Base-by-base conservation (phyloP, 2,888 invertebrate species). In the Synergus japonicus region DNA sequence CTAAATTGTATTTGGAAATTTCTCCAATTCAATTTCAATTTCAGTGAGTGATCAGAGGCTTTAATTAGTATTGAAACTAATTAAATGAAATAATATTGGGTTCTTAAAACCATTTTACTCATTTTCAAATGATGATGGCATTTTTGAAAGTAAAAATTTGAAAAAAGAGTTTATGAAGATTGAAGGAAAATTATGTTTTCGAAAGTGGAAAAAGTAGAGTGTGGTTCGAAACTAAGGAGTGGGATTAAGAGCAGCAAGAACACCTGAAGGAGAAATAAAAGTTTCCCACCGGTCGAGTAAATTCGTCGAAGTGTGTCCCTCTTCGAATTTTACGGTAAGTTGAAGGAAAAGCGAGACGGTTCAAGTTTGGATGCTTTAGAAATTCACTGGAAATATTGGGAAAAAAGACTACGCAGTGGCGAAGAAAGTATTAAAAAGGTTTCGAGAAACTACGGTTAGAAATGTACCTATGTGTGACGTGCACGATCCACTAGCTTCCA, bases 341-440 rank as follows among this genome's bases (percentile, higher is more conserved):
- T 88, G 86, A 87, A 85, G 83, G 84, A 85, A 87, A 87, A 89
- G 87, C 85, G 85, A 83, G 85, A 83, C 87, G 86, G 83, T 79
- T 83, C 86, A 90, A 90, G 87, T 89, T 90, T 89, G 86, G 84
- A 88, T 88, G 86, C 87, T 86, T 89, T 88, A 87, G 86, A 88
- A 90, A 89, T 89, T 87, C 85, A 82, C 80, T 82, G 79, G 76
- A 81, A 82, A 80, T 81, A 73, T n/a, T 54, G 54, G 73, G 73
- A 73, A 73, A 37, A 73, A 54, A 54, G 73, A 49, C 73, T 29
- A n/a, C 41, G 73, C 73, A 49, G 18, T 9, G 54, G 54, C 41
- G 73, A 73, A 73, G 73, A 73, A 73, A 73, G 73, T 73, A 73
- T 73, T 73, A 73, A 73, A 73, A 73, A 18, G 73, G 73, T 73